Percentiles rank a stretch among this genome's conserved stretches.
phyloP scores from a whole-genome alignment of 2,888 invertebrate species.

The Smittia sp. region DNA sequence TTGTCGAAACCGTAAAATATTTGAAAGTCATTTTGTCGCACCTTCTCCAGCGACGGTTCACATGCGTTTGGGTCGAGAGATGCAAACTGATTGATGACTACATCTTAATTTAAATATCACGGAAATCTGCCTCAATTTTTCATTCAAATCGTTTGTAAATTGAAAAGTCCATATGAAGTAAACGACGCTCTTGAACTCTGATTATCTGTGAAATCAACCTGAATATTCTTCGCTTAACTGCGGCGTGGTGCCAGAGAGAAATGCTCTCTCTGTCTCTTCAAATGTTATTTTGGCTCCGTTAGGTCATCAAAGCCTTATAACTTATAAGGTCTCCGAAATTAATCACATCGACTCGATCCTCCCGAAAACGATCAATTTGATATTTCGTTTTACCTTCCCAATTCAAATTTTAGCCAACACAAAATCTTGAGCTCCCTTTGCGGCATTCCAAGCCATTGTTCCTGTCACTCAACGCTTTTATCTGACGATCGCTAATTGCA shows the following conservation, averaged over 20 bases:
- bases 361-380: background rate
- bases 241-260: background rate
- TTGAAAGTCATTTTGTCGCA: slow-evolving; percentile 1
- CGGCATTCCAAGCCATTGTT: background rate
- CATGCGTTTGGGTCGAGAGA: no score
- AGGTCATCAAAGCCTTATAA: slow-evolving; percentile 21
- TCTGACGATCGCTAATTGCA: slow-evolving; percentile 8
- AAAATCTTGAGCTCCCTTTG: background rate
- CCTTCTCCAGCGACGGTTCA: background rate
- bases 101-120: background rate
- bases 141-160: background rate
- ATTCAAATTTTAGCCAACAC: background rate
- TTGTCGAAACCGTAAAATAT: background rate
- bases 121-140: background rate
- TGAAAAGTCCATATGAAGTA: slow-evolving; percentile 8
- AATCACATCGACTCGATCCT: background rate
- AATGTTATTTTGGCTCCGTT: slow-evolving; percentile 14
- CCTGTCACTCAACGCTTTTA: no score
- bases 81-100: background rate
- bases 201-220: slow-evolving; percentile 6
- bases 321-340: background rate
- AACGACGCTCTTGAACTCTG: background rate
- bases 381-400: background rate
- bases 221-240: background rate
- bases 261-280: slow-evolving; percentile 16